Percentiles rank a stretch among this genome's conserved stretches.
Evolutionary conservation across 2,113 vertebrate genomes (phyloP).

Genomic region (Myiozetetes cayanensis): DNA sequence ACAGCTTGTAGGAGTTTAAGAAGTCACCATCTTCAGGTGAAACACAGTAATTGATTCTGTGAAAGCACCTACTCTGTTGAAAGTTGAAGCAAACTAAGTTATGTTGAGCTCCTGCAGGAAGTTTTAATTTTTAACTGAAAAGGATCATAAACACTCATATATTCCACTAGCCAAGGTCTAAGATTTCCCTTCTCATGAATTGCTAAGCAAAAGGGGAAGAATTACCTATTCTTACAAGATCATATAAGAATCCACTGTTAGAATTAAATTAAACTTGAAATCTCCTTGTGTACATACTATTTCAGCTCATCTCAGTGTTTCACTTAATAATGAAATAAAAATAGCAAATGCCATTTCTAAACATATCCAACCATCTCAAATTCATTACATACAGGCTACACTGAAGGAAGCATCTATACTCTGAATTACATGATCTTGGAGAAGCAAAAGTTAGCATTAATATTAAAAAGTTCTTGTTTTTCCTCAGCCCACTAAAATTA

Average conservation of each 20-base stretch:
- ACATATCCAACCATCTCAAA: not conserved
- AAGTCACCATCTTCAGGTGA: not conserved
- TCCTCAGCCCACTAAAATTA: not conserved
- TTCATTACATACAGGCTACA: not conserved
- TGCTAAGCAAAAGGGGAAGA: not conserved
- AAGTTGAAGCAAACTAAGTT: not conserved
- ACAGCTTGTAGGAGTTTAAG: not conserved
- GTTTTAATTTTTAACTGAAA: not conserved
- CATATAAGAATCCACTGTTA: not conserved
- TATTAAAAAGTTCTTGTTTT: not conserved
- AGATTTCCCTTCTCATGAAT: not conserved
- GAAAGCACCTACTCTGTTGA: not conserved
- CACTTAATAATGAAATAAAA: not conserved
- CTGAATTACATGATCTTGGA: not conserved
- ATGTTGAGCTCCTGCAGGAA: not conserved
- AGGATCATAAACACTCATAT: not conserved
- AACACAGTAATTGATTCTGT: not conserved
- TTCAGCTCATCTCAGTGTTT: not conserved
- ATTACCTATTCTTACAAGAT: not conserved
- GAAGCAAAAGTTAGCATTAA: not conserved
- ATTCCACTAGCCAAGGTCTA: not conserved
- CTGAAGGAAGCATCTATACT: not conserved
- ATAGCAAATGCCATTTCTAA: not conserved
- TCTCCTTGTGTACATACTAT: not conserved
- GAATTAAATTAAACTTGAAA: not conserved